These are phyloP conservation scores for Neogobius melanostomus DNA, from an alignment of 2,113 vertebrate species.

Conservation along the genomic window DNA sequence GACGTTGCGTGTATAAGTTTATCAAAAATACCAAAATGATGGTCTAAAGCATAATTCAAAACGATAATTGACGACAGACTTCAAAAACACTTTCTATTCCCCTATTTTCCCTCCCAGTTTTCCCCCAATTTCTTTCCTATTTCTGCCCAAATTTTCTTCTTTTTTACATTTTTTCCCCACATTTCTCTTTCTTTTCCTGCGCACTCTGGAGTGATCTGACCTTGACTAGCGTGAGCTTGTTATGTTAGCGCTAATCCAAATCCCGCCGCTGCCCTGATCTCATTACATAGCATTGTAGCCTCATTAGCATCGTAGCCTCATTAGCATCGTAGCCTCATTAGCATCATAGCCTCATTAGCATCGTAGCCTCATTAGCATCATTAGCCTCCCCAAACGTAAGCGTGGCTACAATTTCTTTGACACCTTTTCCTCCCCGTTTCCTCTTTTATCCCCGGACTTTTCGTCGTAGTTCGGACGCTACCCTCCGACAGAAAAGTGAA, in stretches of 20 bases:
- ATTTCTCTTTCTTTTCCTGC: too few relatives aligned
- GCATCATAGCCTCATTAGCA: background rate
- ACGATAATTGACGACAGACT: too few relatives aligned
- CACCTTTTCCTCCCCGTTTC: background rate
- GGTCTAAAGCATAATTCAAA: too few relatives aligned
- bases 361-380: background rate
- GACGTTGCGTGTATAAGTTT: too few relatives aligned
- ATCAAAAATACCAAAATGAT: too few relatives aligned
- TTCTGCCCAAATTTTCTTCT: too few relatives aligned
- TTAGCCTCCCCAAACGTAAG: background rate
- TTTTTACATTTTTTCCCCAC: too few relatives aligned
- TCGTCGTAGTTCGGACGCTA: background rate
- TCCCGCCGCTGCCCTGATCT: slow-evolving; percentile 1
- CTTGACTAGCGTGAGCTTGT: slow-evolving; percentile 9
- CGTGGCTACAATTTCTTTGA: background rate
- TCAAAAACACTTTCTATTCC: too few relatives aligned
- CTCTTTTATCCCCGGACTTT: background rate
- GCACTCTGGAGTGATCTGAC: background rate
- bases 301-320: background rate
- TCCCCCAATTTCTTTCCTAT: too few relatives aligned
- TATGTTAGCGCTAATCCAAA: slow-evolving; percentile 12
- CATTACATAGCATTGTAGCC: background rate
- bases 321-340: background rate
- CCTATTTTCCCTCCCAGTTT: too few relatives aligned
- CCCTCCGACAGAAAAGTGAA: background rate